Conservation (phyloP, 2,113 vertebrate species). For the Dromaius novaehollandiae region DNA sequence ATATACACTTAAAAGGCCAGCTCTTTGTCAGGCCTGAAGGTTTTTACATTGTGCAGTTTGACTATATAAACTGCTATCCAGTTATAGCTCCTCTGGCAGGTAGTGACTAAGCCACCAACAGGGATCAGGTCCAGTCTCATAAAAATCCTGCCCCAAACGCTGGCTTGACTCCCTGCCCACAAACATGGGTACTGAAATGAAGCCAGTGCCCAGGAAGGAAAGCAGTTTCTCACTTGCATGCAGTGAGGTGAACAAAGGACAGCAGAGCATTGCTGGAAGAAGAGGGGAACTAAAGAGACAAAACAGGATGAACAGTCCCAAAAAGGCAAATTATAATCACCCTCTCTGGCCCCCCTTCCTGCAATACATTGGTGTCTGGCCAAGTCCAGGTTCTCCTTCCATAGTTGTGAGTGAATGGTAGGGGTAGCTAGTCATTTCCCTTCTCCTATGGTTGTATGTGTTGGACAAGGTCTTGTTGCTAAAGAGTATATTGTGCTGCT, state of each 20-base stretch:
- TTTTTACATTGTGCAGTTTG: neutral
- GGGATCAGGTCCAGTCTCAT: neutral
- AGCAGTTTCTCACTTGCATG: neutral
- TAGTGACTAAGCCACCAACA: neutral
- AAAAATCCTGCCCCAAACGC: neutral
- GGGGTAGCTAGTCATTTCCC: neutral
- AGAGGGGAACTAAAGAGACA: neutral
- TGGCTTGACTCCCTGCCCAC: rapidly evolving
- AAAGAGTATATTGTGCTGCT: neutral
- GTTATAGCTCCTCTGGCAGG: neutral
- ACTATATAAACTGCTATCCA: neutral
- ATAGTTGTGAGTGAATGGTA: neutral
- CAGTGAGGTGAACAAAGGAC: neutral
- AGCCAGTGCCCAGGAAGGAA: neutral
- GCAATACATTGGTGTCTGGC: neutral
- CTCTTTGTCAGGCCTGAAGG: neutral
- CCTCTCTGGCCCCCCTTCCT: neutral
- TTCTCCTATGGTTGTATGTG: neutral
- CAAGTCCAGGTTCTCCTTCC: too few relatives aligned
- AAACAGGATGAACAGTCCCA: neutral
- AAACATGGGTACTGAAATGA: neutral
- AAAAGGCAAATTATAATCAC: neutral
- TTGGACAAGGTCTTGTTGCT: too few relatives aligned
- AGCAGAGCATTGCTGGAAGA: neutral
- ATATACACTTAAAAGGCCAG: neutral